Conservation (phyloP, 1,140 invertebrate genomes). For the Pseudomyrmex concolor region DNA sequence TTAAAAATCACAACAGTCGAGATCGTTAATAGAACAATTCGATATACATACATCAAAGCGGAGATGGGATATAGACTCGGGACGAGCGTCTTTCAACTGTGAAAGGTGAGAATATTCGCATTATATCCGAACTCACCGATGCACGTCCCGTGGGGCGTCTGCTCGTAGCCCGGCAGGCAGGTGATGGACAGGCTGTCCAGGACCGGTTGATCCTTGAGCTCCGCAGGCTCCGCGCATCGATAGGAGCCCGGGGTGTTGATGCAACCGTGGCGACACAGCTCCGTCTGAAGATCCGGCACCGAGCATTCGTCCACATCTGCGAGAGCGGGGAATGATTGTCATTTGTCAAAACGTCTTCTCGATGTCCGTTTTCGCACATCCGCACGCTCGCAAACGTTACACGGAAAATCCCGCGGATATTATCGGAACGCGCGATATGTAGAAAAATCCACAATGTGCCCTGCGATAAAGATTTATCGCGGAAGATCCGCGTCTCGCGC, state of each 20-base stretch:
- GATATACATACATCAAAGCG: no score
- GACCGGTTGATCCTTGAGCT: slow-evolving; percentile 78
- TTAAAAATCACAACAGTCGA: no score
- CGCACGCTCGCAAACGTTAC: no score
- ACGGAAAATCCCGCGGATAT: background rate
- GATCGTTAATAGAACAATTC: no score
- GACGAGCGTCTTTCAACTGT: no score
- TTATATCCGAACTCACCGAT: slow-evolving; percentile 76
- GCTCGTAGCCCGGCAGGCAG: slow-evolving; percentile 79
- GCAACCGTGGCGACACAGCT: slow-evolving; percentile 84
- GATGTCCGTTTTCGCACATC: background rate
- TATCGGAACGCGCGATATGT: background rate
- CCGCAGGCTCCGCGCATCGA: slow-evolving; percentile 78
- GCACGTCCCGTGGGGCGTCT: slow-evolving; percentile 75
- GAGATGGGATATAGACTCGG: no score
- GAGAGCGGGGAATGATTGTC: slow-evolving; percentile 34
- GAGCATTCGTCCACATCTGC: slow-evolving; percentile 88
- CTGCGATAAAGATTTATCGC: background rate
- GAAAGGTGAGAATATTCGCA: slow-evolving; percentile 14
- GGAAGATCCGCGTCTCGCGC: background rate
- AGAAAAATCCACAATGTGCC: background rate
- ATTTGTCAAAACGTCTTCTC: slow-evolving; percentile 39
- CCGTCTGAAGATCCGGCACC: slow-evolving; percentile 83
- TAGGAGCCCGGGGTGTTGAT: slow-evolving; percentile 86
- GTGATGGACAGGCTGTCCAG: slow-evolving; percentile 70